These are phyloP conservation scores for Hydrolagus affinis DNA, from an alignment of 2,113 vertebrate species.

Conservation along the genomic window DNA sequence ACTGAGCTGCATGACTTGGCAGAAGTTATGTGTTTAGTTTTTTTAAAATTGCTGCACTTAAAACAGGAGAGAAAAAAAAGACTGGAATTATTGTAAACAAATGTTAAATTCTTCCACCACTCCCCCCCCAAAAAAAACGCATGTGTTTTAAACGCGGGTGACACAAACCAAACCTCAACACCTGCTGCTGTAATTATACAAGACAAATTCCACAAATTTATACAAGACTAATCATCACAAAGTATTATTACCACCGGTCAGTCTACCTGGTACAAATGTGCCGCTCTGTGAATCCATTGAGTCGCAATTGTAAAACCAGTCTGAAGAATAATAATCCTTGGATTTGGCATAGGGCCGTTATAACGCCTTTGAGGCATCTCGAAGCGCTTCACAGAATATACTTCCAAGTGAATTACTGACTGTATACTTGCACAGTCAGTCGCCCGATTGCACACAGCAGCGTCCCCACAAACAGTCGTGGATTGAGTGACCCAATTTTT, in stretches of 20 bases:
- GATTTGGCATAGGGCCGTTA: too few relatives aligned
- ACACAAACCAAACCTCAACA: slow-evolving; percentile 24
- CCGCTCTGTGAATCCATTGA: slow-evolving; percentile 5
- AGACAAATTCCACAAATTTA: slow-evolving; percentile 21
- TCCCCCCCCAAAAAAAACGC: slow-evolving; percentile 25
- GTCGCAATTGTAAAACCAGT: slow-evolving; percentile 24
- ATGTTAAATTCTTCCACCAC: slow-evolving; percentile 10
- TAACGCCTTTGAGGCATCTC: too few relatives aligned
- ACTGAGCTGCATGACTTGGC: too few relatives aligned
- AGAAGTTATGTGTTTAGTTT: too few relatives aligned
- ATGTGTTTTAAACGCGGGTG: slow-evolving; percentile 10
- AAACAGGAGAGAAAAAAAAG: slow-evolving; percentile 4
- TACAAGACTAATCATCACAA: slow-evolving; percentile 25
- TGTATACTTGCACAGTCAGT: too few relatives aligned
- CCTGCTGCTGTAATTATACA: slow-evolving; percentile 32
- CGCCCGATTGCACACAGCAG: too few relatives aligned
- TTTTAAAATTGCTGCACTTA: slow-evolving; percentile 20
- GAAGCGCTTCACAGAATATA: too few relatives aligned
- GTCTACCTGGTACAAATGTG: slow-evolving; percentile 13
- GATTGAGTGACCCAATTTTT: too few relatives aligned
- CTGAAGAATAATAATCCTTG: not conserved
- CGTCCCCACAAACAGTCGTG: too few relatives aligned
- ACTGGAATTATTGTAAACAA: slow-evolving; percentile 28
- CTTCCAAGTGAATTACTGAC: too few relatives aligned
- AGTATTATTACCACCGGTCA: slow-evolving; percentile 12